Conservation (phyloP, 1,140 invertebrate genomes). For the Oryctes rhinoceros region DNA sequence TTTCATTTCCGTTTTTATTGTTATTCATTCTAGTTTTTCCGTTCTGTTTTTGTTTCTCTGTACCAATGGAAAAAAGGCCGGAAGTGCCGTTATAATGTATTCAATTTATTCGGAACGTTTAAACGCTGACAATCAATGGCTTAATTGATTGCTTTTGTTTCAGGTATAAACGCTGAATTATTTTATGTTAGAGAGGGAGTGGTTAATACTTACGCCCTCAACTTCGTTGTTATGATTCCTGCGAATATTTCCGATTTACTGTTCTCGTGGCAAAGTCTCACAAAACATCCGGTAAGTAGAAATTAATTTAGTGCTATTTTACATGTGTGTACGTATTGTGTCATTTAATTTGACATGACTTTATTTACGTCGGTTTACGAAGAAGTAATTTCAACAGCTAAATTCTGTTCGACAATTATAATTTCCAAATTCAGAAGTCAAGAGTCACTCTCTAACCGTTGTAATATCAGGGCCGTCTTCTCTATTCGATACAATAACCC, state of each 20-base stretch:
- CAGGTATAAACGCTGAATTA: slow-evolving; percentile 84
- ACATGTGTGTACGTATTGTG: background rate
- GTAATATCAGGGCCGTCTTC: too few species aligned
- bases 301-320: background rate
- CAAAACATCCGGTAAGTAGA: slow-evolving; percentile 75
- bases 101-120: background rate
- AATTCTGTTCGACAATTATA: background rate
- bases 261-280: slow-evolving; percentile 87
- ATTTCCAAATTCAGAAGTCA: background rate
- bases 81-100: too few species aligned
- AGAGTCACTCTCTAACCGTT: too few species aligned
- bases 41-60: background rate
- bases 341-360: background rate
- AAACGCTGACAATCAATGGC: background rate
- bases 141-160: slow-evolving; percentile 53
- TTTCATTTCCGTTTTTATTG: background rate
- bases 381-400: background rate
- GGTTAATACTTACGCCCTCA: slow-evolving; percentile 89
- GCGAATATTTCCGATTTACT: slow-evolving; percentile 82
- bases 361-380: background rate
- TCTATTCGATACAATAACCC: too few species aligned
- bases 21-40: background rate
- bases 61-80: too few species aligned
- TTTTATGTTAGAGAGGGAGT: slow-evolving; percentile 88
- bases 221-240: slow-evolving; percentile 84